phyloP scores from a whole-genome alignment of 2,797 vertebrate species.

The Pogoniulus pusillus region DNA sequence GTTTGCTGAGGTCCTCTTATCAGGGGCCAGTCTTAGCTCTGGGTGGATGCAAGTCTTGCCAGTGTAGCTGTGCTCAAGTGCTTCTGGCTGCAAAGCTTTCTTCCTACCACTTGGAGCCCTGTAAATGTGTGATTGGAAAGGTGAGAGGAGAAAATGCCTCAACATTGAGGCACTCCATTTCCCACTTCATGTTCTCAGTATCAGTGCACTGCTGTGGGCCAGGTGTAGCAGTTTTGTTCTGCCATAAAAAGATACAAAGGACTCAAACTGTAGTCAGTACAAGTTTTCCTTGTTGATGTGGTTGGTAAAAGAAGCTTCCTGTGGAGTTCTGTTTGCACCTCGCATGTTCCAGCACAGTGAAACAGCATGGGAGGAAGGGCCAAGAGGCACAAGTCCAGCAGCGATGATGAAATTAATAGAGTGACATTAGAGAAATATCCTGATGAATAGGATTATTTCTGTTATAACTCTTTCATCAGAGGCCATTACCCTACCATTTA shows the following conservation, averaged over 20 bases:
- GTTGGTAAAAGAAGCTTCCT: constrained; percentile 4
- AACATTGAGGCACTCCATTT: background rate
- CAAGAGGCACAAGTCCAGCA: background rate
- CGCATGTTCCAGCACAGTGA: background rate
- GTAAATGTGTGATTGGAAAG: background rate
- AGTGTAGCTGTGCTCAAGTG: background rate
- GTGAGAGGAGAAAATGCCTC: background rate
- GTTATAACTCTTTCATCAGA: background rate
- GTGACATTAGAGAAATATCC: background rate
- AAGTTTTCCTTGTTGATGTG: background rate
- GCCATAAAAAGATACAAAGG: background rate
- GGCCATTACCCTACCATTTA: background rate
- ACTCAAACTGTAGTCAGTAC: background rate
- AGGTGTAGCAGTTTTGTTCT: background rate
- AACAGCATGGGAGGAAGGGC: background rate
- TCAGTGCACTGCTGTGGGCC: too few relatives aligned
- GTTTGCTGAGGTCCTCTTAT: background rate
- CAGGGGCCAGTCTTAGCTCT: too few relatives aligned
- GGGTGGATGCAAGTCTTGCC: background rate
- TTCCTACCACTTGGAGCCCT: background rate
- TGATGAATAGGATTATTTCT: background rate
- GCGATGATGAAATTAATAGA: background rate
- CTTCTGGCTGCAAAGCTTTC: constrained; percentile 17
- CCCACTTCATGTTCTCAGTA: background rate
- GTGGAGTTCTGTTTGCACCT: background rate